Evolutionary conservation across 2,888 invertebrate species (phyloP).

Genomic region (Pyrrhosoma nymphula): DNA sequence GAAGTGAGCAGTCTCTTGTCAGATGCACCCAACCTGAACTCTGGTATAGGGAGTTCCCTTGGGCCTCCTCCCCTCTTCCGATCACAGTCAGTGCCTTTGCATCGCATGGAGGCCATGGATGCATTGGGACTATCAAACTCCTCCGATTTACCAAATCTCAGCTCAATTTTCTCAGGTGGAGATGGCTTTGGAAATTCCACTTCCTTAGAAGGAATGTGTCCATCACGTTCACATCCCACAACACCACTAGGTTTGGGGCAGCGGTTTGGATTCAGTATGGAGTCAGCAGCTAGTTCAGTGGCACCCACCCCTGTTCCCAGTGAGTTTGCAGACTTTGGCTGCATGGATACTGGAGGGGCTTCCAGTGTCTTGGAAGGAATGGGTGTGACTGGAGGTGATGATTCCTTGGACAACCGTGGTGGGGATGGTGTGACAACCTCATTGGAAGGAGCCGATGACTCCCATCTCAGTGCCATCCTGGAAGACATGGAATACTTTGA

Average conservation of each 20-base stretch:
- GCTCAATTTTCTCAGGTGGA: constrained; percentile 73
- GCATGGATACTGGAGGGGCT: constrained; percentile 72
- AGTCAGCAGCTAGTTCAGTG: constrained; percentile 83
- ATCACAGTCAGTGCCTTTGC: constrained; percentile 90
- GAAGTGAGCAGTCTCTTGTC: constrained; percentile 69
- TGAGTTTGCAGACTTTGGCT: constrained; percentile 86
- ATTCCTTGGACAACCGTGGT: constrained; percentile 43
- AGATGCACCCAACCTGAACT: constrained; percentile 63
- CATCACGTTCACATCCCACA: constrained; percentile 68
- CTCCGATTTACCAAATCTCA: constrained; percentile 68
- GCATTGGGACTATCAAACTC: constrained; percentile 69
- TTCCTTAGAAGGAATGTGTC: constrained; percentile 72
- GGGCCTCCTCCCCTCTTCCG: constrained; percentile 76
- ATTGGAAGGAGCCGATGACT: constrained; percentile 45
- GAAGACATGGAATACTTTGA: constrained; percentile 47
- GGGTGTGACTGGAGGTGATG: constrained; percentile 57
- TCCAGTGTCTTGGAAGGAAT: constrained; percentile 52
- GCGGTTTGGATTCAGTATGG: constrained; percentile 62
- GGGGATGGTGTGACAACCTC: neutral
- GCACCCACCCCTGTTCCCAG: constrained; percentile 86
- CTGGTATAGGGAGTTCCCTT: constrained; percentile 62
- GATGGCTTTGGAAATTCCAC: constrained; percentile 76
- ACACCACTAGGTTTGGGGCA: constrained; percentile 76
- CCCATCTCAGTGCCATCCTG: constrained; percentile 53
- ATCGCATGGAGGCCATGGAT: constrained; percentile 78